Evolutionary conservation across 2,113 vertebrate species (phyloP).

Genomic region (Kryptolebias marmoratus): DNA sequence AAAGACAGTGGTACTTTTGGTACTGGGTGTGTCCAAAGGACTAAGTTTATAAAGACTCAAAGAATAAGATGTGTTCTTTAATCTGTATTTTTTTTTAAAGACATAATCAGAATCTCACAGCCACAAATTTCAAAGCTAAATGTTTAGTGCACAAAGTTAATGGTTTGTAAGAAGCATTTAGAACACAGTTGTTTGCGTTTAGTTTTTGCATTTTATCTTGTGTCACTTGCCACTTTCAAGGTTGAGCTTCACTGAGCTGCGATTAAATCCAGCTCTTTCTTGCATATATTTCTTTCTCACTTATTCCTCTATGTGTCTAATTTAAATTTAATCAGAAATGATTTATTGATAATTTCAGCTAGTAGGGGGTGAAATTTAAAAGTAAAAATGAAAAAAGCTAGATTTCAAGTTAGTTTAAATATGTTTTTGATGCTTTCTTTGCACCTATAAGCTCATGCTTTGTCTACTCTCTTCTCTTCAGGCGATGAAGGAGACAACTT

Average conservation of each 20-base stretch:
- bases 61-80: not conserved
- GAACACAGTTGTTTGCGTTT: too few relatives aligned
- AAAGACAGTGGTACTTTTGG: constrained; percentile 32
- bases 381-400: not conserved
- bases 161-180: too few relatives aligned
- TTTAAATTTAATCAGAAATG: not conserved
- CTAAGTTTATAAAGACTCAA: constrained; percentile 7
- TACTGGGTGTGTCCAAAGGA: constrained; percentile 7
- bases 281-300: not conserved
- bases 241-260: not conserved
- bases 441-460: constrained; percentile 23
- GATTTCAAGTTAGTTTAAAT: constrained; percentile 30
- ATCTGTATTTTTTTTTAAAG: constrained; percentile 1
- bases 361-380: constrained; percentile 5
- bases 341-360: not conserved
- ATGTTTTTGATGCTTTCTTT: constrained; percentile 2
- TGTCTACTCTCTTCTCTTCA: constrained; percentile 67
- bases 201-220: too few relatives aligned
- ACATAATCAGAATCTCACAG: not conserved
- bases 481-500: constrained; percentile 98
- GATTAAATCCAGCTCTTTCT: not conserved
- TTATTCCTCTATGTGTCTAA: not conserved
- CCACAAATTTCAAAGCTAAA: not conserved
- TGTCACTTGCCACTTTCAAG: not conserved
- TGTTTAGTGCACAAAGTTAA: too few relatives aligned